Base-by-base conservation (phyloP, 2,113 vertebrate genomes). In the Varanus salvator region DNA sequence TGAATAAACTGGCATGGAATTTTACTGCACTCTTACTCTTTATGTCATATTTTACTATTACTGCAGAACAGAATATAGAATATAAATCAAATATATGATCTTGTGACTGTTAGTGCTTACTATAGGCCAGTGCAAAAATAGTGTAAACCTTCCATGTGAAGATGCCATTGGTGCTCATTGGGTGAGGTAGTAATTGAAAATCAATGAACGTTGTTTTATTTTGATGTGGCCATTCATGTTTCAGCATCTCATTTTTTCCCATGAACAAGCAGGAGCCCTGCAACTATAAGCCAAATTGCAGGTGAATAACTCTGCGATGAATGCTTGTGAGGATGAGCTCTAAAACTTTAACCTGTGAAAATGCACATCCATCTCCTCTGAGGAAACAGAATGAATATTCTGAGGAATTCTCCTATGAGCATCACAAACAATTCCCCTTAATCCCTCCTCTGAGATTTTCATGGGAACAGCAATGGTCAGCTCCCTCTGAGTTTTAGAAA, bases 401-500 rank as follows among this genome's bases (percentile, higher is more conserved):
- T 0, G 84, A 92, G 91, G 77, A 89, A 93, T 93, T 93, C 92
- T 95, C 93, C 93, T 95, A 89, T 92, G 95, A 94, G 93, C 60
- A 95, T 95, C 94, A 93, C 93, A 91, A 93, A 93, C 91, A 93
- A 92, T 95, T 93, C 74, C 54, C 31, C 93, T 94, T 94, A 83
- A 71, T 71, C 91, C 87, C 92, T 92, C 93, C 91, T 0, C 29
- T 80, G 85, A 93, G 93, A 95, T 94, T 92, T 95, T 95, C 94
- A 91, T 0, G 84, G 92, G 92, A 92, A 93, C 66, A 1, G 12
- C 86, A 94, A 85, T 94, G 94, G 93, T 94, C 95, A 95, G 93
- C 85, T 91, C 86, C 93, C 93, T 92, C 95, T 95, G 95, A 94
- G 95, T 89, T 82, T 95, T 91, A 95, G 93, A 92, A 38, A 95